Evolutionary conservation across 2,113 vertebrate species (phyloP).

Genomic region (Vulpes ferrilata): DNA sequence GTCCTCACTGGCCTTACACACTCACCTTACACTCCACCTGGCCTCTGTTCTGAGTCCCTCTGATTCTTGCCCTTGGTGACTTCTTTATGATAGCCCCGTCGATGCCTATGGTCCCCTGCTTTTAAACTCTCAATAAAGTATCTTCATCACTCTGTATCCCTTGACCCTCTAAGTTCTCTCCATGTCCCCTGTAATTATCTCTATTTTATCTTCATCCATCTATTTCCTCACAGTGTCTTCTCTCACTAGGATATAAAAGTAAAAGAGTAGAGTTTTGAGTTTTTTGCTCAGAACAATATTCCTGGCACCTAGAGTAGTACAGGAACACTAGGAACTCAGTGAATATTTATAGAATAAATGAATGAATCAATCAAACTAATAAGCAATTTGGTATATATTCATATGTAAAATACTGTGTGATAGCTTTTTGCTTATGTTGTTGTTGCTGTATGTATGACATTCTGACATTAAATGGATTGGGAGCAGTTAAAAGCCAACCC

Average conservation of each 20-base stretch:
- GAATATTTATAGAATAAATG: not conserved
- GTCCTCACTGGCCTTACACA: fast-evolving
- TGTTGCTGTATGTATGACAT: not conserved
- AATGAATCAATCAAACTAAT: not conserved
- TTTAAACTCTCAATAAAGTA: not conserved
- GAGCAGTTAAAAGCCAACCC: not conserved
- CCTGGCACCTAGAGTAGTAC: not conserved
- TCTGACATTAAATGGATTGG: not conserved
- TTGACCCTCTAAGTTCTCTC: not conserved
- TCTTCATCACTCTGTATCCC: not conserved
- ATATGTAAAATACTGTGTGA: not conserved
- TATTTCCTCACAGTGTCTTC: not conserved
- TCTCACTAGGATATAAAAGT: not conserved
- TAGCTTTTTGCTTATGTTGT: not conserved
- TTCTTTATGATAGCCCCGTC: fast-evolving
- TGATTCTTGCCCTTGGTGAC: not conserved
- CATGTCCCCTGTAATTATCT: not conserved
- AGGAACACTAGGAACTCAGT: not conserved
- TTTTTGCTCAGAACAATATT: not conserved
- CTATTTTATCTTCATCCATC: not conserved
- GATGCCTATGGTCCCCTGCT: not conserved
- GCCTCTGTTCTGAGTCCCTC: not conserved
- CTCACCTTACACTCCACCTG: not conserved
- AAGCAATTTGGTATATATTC: not conserved
- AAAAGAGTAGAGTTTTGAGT: not conserved